These are phyloP conservation scores for Oreochromis spilurus DNA, from an alignment of 2,113 vertebrate genomes.

Conservation along the genomic window DNA sequence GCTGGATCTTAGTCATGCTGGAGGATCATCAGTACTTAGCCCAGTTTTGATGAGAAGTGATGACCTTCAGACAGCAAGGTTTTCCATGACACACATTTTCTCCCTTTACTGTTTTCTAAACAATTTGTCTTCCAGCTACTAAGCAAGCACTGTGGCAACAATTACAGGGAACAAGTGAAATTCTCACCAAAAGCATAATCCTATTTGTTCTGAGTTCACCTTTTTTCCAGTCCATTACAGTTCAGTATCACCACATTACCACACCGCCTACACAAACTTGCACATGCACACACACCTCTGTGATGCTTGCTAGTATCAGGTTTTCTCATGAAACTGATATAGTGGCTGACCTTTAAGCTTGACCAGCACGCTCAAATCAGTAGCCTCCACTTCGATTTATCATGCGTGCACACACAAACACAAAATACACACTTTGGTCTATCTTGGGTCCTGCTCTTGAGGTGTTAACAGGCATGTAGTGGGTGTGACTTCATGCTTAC, in stretches of 20 bases:
- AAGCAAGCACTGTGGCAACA: background rate
- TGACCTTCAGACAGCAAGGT: background rate
- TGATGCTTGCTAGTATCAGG: constrained; percentile 27
- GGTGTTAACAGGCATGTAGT: background rate
- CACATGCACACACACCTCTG: background rate
- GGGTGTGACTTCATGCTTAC: constrained; percentile 29
- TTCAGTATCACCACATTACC: background rate
- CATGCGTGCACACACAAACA: background rate
- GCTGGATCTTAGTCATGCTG: background rate
- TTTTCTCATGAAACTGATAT: constrained; percentile 60
- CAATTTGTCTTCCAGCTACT: background rate
- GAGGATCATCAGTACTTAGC: background rate
- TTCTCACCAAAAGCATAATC: background rate
- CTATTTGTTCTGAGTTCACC: background rate
- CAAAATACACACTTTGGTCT: background rate
- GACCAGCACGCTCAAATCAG: constrained; percentile 4
- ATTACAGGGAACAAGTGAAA: background rate
- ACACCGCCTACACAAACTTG: background rate
- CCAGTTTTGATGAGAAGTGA: background rate
- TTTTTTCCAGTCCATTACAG: background rate
- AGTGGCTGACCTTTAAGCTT: constrained; percentile 45
- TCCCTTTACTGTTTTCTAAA: background rate
- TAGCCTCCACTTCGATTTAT: background rate
- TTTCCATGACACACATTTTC: background rate
- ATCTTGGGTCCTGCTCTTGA: background rate